Conservation (phyloP, 2,888 invertebrate genomes). For the Venusia cambrica region DNA sequence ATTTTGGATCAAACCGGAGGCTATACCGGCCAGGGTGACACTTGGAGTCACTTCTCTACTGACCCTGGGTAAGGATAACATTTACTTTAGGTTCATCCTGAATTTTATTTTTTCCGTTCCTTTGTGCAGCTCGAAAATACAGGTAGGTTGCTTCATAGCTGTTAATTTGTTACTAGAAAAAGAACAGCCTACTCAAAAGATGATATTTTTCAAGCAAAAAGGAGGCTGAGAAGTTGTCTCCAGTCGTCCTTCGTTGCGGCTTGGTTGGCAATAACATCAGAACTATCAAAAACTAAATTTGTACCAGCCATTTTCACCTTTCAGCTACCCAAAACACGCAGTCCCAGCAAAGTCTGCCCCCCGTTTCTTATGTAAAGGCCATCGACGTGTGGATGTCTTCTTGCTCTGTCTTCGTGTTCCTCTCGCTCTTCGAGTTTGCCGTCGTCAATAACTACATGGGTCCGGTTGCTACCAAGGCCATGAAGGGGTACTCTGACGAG, state of each 20-base stretch:
- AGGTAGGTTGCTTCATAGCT: no score
- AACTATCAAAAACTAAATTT: no score
- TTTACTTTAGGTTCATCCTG: no score
- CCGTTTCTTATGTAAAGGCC: conserved; percentile 95
- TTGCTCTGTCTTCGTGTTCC: conserved; percentile 94
- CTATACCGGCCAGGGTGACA: conserved; percentile 94
- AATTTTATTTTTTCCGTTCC: no score
- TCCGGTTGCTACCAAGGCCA: conserved; percentile 91
- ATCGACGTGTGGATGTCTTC: conserved; percentile 97
- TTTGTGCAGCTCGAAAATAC: no score
- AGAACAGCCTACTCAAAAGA: no score
- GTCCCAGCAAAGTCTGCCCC: conserved; percentile 93
- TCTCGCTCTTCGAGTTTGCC: conserved; percentile 94
- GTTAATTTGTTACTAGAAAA: no score
- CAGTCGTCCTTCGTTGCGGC: no score
- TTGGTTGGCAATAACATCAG: no score
- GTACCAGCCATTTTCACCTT: conserved; percentile 22
- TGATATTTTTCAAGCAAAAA: no score
- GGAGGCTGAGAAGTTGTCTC: no score
- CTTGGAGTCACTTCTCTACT: conserved; percentile 93
- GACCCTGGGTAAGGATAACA: conserved; percentile 87
- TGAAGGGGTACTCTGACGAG: conserved; percentile 95
- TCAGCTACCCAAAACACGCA: conserved; percentile 95
- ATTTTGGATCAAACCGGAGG: conserved; percentile 97
- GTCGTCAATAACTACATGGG: conserved; percentile 95